phyloP scores from a whole-genome alignment of 2,797 vertebrate species.

The Eospalax fontanierii region DNA sequence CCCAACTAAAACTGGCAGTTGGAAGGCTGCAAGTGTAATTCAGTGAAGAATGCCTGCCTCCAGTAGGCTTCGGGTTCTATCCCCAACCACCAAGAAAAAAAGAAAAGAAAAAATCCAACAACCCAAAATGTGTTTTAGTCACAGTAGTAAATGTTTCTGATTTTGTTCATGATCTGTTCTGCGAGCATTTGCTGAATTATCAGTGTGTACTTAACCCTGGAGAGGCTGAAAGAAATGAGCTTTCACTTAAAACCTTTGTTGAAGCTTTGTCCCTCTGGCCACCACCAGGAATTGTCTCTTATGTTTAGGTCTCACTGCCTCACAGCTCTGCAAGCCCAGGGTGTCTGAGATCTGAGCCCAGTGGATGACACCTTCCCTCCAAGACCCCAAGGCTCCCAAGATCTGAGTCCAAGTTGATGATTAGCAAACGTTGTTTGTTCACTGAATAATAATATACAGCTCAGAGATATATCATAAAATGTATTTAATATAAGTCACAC shows the following conservation, averaged over 20 bases:
- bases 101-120: not conserved
- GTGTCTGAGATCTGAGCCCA: not conserved
- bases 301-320: not conserved
- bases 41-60: not conserved
- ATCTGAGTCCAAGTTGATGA: not conserved
- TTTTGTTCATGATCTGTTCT: not conserved
- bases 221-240: not conserved
- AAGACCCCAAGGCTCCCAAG: no score
- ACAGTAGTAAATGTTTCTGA: not conserved
- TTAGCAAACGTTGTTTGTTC: not conserved
- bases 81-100: not conserved
- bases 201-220: not conserved
- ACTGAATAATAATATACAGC: not conserved
- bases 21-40: not conserved
- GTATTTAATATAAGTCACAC: constrained; percentile 63
- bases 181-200: not conserved
- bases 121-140: not conserved
- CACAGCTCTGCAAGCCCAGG: not conserved
- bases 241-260: not conserved
- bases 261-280: not conserved
- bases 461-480: constrained; percentile 57
- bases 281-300: not conserved
- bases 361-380: no score
- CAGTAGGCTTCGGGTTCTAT: not conserved
- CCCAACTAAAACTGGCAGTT: not conserved